Evolutionary conservation across 2,797 vertebrate species (phyloP).

Genomic region (Lepus townsendii): DNA sequence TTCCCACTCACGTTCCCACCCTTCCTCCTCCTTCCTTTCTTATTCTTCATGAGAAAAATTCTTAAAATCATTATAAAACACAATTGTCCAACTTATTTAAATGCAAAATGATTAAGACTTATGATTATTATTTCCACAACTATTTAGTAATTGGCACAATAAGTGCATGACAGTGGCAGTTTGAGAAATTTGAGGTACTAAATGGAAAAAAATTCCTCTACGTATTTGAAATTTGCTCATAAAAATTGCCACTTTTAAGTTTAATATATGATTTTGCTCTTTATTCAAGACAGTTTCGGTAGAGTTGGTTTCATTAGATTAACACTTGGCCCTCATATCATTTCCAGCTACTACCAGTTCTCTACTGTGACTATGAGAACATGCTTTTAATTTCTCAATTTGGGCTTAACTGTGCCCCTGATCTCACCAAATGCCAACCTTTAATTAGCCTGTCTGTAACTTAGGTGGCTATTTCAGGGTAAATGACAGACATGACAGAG

Average conservation of each 20-base stretch:
- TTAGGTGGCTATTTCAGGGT: not conserved
- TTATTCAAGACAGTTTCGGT: not conserved
- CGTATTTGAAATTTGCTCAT: slow-evolving; percentile 33
- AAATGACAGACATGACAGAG: not conserved
- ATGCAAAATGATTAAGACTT: not conserved
- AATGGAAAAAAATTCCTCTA: slow-evolving; percentile 15
- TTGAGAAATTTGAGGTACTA: slow-evolving; percentile 40
- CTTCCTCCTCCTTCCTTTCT: too few species aligned
- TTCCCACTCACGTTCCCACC: too few species aligned
- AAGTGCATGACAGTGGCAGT: not conserved
- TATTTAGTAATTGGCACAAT: not conserved
- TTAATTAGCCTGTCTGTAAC: not conserved
- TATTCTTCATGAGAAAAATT: not conserved
- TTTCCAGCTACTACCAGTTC: not conserved
- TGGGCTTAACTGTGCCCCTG: not conserved
- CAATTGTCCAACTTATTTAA: slow-evolving; percentile 24
- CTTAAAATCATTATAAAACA: slow-evolving; percentile 35
- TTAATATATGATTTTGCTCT: not conserved
- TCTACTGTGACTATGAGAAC: not conserved
- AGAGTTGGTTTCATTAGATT: not conserved
- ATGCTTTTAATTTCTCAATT: not conserved
- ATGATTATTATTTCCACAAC: slow-evolving; percentile 38
- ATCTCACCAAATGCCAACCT: not conserved
- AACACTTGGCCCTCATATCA: not conserved
- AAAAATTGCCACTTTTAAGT: not conserved